Conservation (phyloP, 2,113 vertebrate genomes). For the Pituophis catenifer region DNA sequence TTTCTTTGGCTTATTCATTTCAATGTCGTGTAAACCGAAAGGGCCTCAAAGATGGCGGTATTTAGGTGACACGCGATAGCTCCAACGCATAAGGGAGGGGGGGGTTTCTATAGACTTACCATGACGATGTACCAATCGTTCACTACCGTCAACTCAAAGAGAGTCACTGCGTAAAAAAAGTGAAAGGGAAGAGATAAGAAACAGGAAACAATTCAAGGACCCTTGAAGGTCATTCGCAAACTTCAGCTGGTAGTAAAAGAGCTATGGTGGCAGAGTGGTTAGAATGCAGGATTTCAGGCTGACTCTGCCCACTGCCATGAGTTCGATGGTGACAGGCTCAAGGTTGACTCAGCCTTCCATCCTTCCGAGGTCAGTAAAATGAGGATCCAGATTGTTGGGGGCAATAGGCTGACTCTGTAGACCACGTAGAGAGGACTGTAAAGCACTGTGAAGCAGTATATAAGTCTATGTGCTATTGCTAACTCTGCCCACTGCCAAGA, state of each 20-base stretch:
- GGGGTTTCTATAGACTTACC: conserved; percentile 72
- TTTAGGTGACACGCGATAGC: not conserved
- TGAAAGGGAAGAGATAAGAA: not conserved
- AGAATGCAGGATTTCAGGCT: not conserved
- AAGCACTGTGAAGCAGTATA: too few species aligned
- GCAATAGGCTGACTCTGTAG: not conserved
- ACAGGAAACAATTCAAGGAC: not conserved
- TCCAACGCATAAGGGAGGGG: not conserved
- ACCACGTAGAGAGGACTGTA: not conserved
- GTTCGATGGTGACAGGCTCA: not conserved
- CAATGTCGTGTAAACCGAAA: fast-evolving
- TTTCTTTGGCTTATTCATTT: not conserved
- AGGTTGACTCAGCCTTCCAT: not conserved
- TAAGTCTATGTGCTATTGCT: too few species aligned
- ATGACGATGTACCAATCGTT: conserved; percentile 99
- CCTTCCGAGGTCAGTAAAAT: not conserved
- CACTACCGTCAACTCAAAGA: conserved; percentile 96
- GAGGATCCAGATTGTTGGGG: not conserved
- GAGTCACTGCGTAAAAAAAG: conserved; percentile 77
- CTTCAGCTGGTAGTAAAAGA: not conserved
- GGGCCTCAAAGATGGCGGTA: not conserved
- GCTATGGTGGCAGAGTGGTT: not conserved
- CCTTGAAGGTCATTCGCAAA: not conserved
- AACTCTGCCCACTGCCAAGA: too few species aligned
- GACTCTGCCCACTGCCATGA: not conserved